A percentile compares a stretch with the other conserved stretches of the same genome.
phyloP scores from a whole-genome alignment of 1,140 invertebrate species.

The Scaptodrosophila lebanonensis region DNA sequence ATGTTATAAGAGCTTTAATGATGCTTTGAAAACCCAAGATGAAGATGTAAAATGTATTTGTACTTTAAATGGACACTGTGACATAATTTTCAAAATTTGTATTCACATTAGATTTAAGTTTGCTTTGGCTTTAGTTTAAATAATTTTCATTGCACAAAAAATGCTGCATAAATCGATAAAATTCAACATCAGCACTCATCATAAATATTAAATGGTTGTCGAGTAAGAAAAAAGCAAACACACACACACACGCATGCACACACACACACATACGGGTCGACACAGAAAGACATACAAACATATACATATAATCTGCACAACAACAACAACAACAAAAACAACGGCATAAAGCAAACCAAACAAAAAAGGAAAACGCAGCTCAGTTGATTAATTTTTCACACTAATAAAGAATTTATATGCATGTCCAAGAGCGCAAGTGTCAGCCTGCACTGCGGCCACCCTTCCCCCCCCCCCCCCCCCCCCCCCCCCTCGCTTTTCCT shows the following conservation, averaged over 20 bases:
- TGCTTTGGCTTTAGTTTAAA: slow-evolving; percentile 19
- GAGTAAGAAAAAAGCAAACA: slow-evolving; percentile 42
- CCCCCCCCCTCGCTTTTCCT: not conserved
- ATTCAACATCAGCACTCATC: slow-evolving; percentile 67
- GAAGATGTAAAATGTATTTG: too few relatives aligned
- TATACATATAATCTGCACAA: slow-evolving; percentile 12
- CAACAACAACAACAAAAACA: too few relatives aligned
- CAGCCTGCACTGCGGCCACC: slow-evolving; percentile 61
- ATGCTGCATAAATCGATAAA: slow-evolving; percentile 43
- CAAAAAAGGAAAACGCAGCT: slow-evolving; percentile 38
- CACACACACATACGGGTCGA: slow-evolving; percentile 2
- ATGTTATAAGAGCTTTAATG: too few relatives aligned
- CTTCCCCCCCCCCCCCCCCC: slow-evolving; percentile 14
- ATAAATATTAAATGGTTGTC: slow-evolving; percentile 65
- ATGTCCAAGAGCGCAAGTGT: slow-evolving; percentile 37
- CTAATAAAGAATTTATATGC: slow-evolving; percentile 72
- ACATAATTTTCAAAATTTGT: too few relatives aligned
- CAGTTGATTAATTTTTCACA: slow-evolving; percentile 72
- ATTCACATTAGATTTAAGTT: slow-evolving; percentile 1
- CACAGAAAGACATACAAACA: slow-evolving; percentile 24
- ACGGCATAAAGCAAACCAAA: slow-evolving; percentile 2
- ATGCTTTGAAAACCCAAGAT: too few relatives aligned
- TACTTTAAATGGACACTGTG: too few relatives aligned
- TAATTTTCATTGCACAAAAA: slow-evolving; percentile 39
- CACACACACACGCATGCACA: slow-evolving; percentile 22